Percentiles rank a stretch among this genome's conserved stretches.
These are phyloP conservation scores for Myrmophylax atrothorax DNA, from an alignment of 2,113 vertebrate genomes.

Conservation along the genomic window DNA sequence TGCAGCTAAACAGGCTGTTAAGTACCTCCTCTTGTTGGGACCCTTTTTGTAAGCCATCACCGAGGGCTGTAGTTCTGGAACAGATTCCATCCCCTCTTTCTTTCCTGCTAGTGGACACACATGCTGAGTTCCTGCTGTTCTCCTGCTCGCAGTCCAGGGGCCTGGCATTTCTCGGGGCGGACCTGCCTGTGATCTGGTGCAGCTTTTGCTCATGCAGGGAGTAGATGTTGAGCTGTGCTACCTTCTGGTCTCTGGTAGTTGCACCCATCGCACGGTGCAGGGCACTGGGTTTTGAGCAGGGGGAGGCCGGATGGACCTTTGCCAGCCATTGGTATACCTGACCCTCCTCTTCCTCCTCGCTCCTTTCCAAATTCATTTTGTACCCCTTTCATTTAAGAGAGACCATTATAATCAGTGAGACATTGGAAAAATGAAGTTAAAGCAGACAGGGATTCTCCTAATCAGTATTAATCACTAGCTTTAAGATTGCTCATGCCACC, in stretches of 20 bases:
- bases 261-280: fast-evolving
- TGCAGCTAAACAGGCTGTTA: not conserved
- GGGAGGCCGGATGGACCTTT: not conserved
- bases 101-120: not conserved
- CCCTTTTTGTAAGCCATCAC: not conserved
- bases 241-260: not conserved
- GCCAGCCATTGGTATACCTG: not conserved
- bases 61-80: not conserved
- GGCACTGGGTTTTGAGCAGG: not conserved
- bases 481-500: not conserved
- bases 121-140: fast-evolving
- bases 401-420: not conserved
- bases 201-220: not conserved
- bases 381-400: not conserved
- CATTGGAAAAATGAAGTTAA: not conserved
- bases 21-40: not conserved
- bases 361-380: not conserved
- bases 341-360: not conserved
- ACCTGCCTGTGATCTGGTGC: not conserved
- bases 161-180: not conserved
- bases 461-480: not conserved
- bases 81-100: fast-evolving
- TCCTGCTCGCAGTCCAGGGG: fast-evolving
- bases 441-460: not conserved
- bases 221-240: not conserved